phyloP scores from a whole-genome alignment of 2,888 invertebrate genomes.

The Plebejus argus region DNA sequence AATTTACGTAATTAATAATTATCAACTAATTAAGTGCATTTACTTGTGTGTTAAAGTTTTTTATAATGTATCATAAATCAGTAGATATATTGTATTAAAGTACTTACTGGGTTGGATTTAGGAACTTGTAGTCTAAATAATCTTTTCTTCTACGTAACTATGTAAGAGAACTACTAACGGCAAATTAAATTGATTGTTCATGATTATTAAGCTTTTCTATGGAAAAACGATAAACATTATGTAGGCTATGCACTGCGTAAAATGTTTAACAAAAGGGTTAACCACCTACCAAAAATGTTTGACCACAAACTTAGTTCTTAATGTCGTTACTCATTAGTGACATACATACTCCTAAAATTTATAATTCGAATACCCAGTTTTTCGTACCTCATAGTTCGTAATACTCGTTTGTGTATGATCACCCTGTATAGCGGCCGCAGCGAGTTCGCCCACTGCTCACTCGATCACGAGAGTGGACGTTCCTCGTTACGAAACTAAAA shows the following conservation, averaged over 20 bases:
- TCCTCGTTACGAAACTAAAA: slow-evolving; percentile 66
- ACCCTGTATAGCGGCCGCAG: slow-evolving; percentile 44
- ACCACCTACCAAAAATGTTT: too few species aligned
- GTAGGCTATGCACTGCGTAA: too few species aligned
- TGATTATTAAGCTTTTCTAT: too few species aligned
- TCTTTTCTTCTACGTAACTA: too few species aligned
- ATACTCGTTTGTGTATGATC: slow-evolving; percentile 32
- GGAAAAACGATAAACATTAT: too few species aligned
- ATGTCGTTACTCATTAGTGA: too few species aligned
- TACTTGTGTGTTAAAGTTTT: background rate
- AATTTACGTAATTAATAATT: slow-evolving; percentile 21
- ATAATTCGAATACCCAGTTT: background rate
- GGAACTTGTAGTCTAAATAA: background rate
- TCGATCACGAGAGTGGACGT: slow-evolving; percentile 62
- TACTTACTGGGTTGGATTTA: background rate
- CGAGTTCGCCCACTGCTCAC: slow-evolving; percentile 52
- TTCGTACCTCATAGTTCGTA: background rate
- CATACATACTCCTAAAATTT: background rate
- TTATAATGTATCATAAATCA: background rate
- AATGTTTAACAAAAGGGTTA: too few species aligned
- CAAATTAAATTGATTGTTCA: too few species aligned
- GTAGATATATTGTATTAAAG: background rate
- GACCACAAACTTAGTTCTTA: background rate
- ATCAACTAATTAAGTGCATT: background rate
- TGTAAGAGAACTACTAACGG: too few species aligned